These are phyloP conservation scores for Notocelia uddmanniana DNA, from an alignment of 2,888 invertebrate genomes.

Conservation along the genomic window DNA sequence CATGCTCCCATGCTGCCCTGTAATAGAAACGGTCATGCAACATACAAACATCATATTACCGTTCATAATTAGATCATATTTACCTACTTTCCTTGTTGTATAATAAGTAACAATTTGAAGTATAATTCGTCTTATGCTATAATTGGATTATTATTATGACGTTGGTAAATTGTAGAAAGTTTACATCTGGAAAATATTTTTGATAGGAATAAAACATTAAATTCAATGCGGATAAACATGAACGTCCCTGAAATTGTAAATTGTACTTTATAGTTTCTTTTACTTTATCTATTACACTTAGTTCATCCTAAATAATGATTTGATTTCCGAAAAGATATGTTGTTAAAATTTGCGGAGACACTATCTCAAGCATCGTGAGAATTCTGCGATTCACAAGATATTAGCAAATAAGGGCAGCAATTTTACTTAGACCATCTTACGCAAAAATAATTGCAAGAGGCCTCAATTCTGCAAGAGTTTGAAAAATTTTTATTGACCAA, in stretches of 20 bases:
- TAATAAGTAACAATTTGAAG: conserved; percentile 37
- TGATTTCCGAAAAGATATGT: neutral
- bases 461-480: conserved; percentile 20
- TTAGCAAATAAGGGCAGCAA: conserved; percentile 26
- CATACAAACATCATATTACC: conserved; percentile 15
- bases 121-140: conserved; percentile 35
- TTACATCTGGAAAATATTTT: conserved; percentile 21
- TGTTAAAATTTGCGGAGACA: neutral
- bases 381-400: conserved; percentile 2
- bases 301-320: no score
- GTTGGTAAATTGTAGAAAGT: conserved; percentile 40
- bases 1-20: neutral
- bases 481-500: conserved; percentile 27
- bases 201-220: neutral
- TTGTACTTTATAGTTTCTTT: no score
- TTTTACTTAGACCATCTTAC: conserved; percentile 21
- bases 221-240: neutral
- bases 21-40: conserved; percentile 34
- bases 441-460: conserved; percentile 31
- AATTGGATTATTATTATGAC: conserved; percentile 41
- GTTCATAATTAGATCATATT: conserved; percentile 39
- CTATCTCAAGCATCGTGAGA: conserved; percentile 21
- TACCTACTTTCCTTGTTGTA: conserved; percentile 43
- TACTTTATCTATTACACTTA: no score
- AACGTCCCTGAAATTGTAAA: no score